phyloP scores from a whole-genome alignment of 2,113 vertebrate genomes.

The Delphinus delphis region DNA sequence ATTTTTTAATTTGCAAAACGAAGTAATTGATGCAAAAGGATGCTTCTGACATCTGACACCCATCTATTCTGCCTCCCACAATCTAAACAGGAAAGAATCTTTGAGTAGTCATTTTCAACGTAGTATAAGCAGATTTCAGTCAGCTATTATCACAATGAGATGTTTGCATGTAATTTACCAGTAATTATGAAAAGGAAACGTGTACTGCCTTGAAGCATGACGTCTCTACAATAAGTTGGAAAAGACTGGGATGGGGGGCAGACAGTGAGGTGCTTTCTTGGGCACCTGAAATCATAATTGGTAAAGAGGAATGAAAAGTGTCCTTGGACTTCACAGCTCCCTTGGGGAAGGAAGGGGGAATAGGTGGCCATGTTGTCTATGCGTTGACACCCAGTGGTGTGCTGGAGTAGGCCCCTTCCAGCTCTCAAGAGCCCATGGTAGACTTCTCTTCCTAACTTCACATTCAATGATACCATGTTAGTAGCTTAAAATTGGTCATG shows the following conservation, averaged over 20 bases:
- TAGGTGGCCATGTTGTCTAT: fast-evolving
- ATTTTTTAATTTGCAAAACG: not conserved
- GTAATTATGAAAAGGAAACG: not conserved
- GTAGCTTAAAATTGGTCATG: not conserved
- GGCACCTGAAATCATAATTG: not conserved
- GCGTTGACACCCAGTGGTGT: fast-evolving
- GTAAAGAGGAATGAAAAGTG: not conserved
- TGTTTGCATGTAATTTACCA: not conserved
- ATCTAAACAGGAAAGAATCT: not conserved
- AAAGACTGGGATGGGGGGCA: not conserved
- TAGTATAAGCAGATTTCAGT: not conserved
- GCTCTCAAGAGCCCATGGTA: fast-evolving
- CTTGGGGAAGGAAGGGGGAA: not conserved
- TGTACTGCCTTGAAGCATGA: not conserved
- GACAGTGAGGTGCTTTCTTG: not conserved
- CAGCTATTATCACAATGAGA: not conserved
- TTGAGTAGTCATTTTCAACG: not conserved
- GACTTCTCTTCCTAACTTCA: not conserved
- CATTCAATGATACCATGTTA: fast-evolving
- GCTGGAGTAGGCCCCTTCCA: not conserved
- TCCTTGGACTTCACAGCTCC: not conserved
- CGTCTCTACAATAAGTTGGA: not conserved
- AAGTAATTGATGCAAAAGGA: not conserved
- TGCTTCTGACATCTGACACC: not conserved
- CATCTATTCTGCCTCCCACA: not conserved